Base-by-base conservation (phyloP, 2,113 vertebrate genomes). In the Lepisosteus osseus region DNA sequence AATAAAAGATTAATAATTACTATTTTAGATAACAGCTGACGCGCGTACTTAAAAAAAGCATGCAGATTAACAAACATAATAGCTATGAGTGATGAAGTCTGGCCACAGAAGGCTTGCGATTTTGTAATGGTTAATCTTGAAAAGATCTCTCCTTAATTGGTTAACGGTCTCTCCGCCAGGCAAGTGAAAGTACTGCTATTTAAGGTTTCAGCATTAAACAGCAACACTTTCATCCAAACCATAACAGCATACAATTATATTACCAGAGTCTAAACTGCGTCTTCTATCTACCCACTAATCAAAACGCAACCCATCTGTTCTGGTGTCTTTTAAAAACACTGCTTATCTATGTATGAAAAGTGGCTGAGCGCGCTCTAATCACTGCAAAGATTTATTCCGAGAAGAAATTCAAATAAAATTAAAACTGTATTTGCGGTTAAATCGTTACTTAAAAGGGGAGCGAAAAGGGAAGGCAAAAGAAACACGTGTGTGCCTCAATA, bases 201-300 rank as follows among this genome's bases (percentile, higher is more conserved):
- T 88, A 87, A 85, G 85, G 86, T 84, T 79, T 80, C 85, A 79
- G 84, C 84, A 87, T 86, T 86, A 86, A 90, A 89, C 88, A 88
- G 86, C 79, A 87, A 90, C 87, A 88, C 87, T 91, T 93, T 90
- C 85, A 89, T 90, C 87, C 88, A 83, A 83, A 80, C 87, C 87
- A 87, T 87, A 90, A 89, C 88, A 87, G 88, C 83, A 86, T 89
- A 89, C 90, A 90, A 90, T 93, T 90, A 90, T 89, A 89, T 90
- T 88, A 90, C 79, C 86, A 85, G 86, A 91, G 87, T 85, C 77
- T 78, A 87, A 90, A 87, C 79, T 74, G 77, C 85, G 81, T 84
- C 85, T 82, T 85, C 85, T 86, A 90, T 92, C 89, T 88, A 74
- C 74, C 79, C 85, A 82, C 89, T 89, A 86, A 92, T 92, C 90